Evolutionary conservation across 2,797 vertebrate species (phyloP).

Genomic region (Amphiprion clarkii): DNA sequence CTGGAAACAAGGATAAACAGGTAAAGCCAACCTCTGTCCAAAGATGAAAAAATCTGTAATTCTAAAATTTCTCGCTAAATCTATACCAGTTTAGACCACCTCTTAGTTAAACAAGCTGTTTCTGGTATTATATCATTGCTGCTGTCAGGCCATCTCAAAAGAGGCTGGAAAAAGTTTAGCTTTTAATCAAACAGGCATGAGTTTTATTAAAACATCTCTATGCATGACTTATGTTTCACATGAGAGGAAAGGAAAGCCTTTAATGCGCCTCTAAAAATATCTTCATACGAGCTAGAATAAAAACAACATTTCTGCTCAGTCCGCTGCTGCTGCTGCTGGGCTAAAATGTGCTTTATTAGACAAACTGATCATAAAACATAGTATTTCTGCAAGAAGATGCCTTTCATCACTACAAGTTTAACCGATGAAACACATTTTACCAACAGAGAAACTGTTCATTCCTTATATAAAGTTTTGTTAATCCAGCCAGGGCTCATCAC

Average conservation of each 20-base stretch:
- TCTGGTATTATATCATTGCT: not conserved
- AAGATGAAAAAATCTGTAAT: not conserved
- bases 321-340: not conserved
- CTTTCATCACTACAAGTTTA: not conserved
- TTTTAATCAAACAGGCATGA: constrained; percentile 27
- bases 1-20: not conserved
- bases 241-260: constrained; percentile 13
- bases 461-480: not conserved
- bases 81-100: not conserved
- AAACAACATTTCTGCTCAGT: constrained; percentile 12
- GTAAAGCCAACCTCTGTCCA: not conserved
- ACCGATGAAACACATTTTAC: not conserved
- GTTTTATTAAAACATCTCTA: constrained; percentile 1
- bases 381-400: not conserved
- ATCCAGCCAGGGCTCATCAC: not conserved
- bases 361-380: constrained; percentile 9
- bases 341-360: constrained; percentile 24
- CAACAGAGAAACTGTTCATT: not conserved
- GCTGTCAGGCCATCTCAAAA: not conserved
- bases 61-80: not conserved
- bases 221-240: constrained; percentile 33
- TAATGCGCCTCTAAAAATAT: constrained; percentile 30
- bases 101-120: not conserved
- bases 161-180: not conserved
- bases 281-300: constrained; percentile 17